Evolutionary conservation across 2,113 vertebrate genomes (phyloP).

Genomic region (Ellobius talpinus): DNA sequence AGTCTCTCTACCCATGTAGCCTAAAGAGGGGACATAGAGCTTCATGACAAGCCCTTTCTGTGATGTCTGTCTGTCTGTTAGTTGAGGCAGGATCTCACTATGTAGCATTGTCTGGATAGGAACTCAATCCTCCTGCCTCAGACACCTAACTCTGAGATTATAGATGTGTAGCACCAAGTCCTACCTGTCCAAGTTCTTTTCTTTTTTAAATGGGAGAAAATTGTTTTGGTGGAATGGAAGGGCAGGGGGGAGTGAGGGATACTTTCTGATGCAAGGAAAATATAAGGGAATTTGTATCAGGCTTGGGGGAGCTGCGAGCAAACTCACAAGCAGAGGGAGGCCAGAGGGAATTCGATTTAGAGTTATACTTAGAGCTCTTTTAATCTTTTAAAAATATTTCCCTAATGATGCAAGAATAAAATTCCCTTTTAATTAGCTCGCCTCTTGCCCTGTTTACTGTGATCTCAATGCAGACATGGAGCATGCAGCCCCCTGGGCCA

Average conservation of each 20-base stretch:
- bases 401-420: slow-evolving; percentile 49
- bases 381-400: background rate
- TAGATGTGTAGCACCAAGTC: background rate
- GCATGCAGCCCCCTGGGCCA: background rate
- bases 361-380: background rate
- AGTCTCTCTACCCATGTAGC: background rate
- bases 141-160: background rate
- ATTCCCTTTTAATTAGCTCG: slow-evolving; percentile 56
- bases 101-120: background rate
- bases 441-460: slow-evolving; percentile 6
- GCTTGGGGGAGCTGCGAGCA: background rate
- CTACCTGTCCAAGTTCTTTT: background rate
- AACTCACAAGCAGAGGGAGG: background rate
- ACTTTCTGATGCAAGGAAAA: background rate
- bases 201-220: background rate
- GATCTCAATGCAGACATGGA: background rate
- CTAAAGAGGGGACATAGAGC: background rate
- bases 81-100: background rate
- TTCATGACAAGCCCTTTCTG: background rate
- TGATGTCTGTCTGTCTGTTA: background rate
- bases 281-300: background rate
- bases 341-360: background rate
- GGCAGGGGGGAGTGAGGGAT: too few species aligned
- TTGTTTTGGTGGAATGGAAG: background rate
- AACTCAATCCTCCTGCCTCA: background rate